Evolutionary conservation across 2,113 vertebrate genomes (phyloP).

Genomic region (Peromyscus californicus): DNA sequence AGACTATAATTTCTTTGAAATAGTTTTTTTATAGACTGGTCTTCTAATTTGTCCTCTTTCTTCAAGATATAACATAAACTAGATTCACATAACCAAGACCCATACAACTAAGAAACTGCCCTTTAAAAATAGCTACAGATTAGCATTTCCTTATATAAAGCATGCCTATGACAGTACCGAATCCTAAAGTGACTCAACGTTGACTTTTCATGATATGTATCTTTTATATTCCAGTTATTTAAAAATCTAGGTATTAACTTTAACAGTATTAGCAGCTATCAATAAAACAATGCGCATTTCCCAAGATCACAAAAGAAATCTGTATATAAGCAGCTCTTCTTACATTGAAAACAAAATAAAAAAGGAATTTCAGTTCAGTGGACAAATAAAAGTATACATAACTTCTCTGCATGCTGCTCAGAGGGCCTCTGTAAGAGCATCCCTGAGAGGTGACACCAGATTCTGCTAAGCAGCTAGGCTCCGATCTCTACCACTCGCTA

Average conservation of each 20-base stretch:
- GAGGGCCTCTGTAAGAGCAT: background rate
- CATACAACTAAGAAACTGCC: slow-evolving; percentile 58
- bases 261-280: slow-evolving; percentile 28
- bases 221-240: slow-evolving; percentile 63
- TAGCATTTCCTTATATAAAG: slow-evolving; percentile 52
- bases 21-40: slow-evolving; percentile 42
- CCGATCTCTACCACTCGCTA: background rate
- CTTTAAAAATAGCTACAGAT: slow-evolving; percentile 44
- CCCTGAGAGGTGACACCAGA: background rate
- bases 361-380: slow-evolving; percentile 34
- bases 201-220: background rate
- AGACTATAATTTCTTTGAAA: slow-evolving; percentile 52
- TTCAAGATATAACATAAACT: background rate
- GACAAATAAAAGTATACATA: slow-evolving; percentile 21
- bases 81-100: slow-evolving; percentile 21
- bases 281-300: slow-evolving; percentile 28
- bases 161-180: background rate
- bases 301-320: background rate
- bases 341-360: slow-evolving; percentile 25
- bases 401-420: background rate
- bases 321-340: slow-evolving; percentile 7
- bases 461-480: slow-evolving; percentile 4
- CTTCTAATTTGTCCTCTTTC: slow-evolving; percentile 16
- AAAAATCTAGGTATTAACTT: slow-evolving; percentile 35
- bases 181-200: slow-evolving; percentile 36